Conservation (phyloP, 64 coral and sea anemone species). For the Montipora capricornis region DNA sequence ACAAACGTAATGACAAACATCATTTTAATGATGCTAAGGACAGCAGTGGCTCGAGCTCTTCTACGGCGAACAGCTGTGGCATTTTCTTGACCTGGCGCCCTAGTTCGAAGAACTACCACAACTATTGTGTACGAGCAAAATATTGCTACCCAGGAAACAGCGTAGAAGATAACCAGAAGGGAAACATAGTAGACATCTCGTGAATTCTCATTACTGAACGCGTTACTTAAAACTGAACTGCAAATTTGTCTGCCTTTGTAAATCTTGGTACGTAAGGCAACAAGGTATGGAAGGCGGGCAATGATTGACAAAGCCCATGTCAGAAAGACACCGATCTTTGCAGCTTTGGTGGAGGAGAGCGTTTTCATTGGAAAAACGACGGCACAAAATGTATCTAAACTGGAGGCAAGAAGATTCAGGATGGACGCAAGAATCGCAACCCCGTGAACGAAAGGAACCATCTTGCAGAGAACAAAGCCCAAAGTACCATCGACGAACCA, state of each 20-base stretch:
- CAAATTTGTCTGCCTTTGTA: not conserved
- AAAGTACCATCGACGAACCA: too few relatives aligned
- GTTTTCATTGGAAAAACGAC: slow-evolving; percentile 7
- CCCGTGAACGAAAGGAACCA: too few relatives aligned
- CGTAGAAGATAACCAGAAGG: slow-evolving; percentile 51
- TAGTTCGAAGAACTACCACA: not conserved
- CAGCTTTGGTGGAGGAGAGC: not conserved
- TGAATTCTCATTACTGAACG: slow-evolving; percentile 11
- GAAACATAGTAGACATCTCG: slow-evolving; percentile 55
- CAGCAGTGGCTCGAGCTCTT: not conserved
- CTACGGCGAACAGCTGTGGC: not conserved
- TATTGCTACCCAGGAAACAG: slow-evolving; percentile 39
- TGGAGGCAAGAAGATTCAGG: too few relatives aligned
- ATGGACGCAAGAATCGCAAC: too few relatives aligned
- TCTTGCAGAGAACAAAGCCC: too few relatives aligned
- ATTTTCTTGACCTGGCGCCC: not conserved
- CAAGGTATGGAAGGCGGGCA: slow-evolving; percentile 31
- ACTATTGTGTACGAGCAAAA: slow-evolving; percentile 28
- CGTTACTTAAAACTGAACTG: not conserved
- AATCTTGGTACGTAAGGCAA: not conserved
- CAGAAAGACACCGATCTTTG: slow-evolving; percentile 32
- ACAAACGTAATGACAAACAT: slow-evolving; percentile 20
- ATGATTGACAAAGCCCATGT: not conserved
- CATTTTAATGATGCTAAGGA: slow-evolving; percentile 21
- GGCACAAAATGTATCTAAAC: slow-evolving; percentile 4